Conservation (phyloP, 53 echinoderm and acorn worm genomes). For the Stichopus horrens region DNA sequence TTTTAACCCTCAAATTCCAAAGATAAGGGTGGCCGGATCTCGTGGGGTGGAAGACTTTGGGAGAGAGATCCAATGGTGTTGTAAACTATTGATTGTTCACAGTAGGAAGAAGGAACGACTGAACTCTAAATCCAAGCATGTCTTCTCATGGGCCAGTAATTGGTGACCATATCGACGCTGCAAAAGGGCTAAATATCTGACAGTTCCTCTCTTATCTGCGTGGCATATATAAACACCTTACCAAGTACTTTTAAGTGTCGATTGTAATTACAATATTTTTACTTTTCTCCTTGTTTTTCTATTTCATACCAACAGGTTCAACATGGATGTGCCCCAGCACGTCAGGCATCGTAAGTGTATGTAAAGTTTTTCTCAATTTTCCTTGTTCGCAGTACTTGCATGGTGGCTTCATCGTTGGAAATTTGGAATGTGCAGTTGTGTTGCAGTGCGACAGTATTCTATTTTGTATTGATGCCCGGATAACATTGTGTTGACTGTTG, state of each 20-base stretch:
- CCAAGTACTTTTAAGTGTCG: not conserved
- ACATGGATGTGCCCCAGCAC: constrained; percentile 86
- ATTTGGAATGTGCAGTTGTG: constrained; percentile 12
- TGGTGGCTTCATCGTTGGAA: constrained; percentile 37
- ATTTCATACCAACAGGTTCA: constrained; percentile 4
- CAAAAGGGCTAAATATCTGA: too few species aligned
- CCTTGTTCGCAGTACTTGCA: constrained; percentile 53
- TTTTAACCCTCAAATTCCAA: too few species aligned
- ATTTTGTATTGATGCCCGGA: not conserved
- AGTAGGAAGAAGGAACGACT: too few species aligned
- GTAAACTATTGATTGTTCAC: too few species aligned
- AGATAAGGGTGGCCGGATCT: too few species aligned
- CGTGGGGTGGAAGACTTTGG: too few species aligned
- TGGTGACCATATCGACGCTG: too few species aligned
- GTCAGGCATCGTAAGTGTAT: constrained; percentile 99
- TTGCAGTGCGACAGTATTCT: not conserved
- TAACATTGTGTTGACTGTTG: too few species aligned
- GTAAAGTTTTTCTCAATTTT: constrained; percentile 71
- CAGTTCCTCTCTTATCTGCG: not conserved
- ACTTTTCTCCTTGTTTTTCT: not conserved
- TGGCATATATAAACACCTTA: not conserved
- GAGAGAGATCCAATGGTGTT: too few species aligned
- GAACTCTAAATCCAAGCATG: too few species aligned
- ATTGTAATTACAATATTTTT: not conserved
- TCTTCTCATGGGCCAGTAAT: too few species aligned